A percentile compares a stretch with the other conserved stretches of the same genome.
Conservation (phyloP, 2,113 vertebrate genomes). For the Eulemur rufifrons region DNA sequence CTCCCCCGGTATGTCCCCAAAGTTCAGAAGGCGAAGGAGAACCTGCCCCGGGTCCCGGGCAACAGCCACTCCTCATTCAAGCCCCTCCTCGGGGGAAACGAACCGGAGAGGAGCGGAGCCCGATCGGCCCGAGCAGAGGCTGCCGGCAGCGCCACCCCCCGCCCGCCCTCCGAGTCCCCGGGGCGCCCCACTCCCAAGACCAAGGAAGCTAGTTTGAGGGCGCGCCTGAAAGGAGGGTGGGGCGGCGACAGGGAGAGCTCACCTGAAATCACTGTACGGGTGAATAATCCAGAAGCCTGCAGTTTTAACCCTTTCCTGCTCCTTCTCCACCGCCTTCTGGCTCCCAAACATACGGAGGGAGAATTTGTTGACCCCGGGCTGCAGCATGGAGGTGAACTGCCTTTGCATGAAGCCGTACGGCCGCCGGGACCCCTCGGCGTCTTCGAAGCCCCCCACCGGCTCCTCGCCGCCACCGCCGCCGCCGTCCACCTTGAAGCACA, state of each 20-base stretch:
- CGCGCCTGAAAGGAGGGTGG: neutral
- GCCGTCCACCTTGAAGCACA: slow-evolving; percentile 95
- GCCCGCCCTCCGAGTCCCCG: neutral
- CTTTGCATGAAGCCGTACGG: slow-evolving; percentile 96
- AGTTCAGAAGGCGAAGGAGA: neutral
- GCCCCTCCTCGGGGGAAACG: neutral
- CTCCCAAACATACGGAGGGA: slow-evolving; percentile 99
- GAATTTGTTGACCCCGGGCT: slow-evolving; percentile 99
- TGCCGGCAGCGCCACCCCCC: neutral
- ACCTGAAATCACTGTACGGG: slow-evolving; percentile 99
- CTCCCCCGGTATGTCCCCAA: neutral
- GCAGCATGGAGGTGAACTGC: slow-evolving; percentile 98
- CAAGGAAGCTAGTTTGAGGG: neutral
- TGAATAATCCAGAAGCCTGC: slow-evolving; percentile 99
- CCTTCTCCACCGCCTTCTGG: slow-evolving; percentile 99
- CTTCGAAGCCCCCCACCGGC: slow-evolving; percentile 90
- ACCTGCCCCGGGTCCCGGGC: neutral
- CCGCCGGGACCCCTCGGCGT: slow-evolving; percentile 89
- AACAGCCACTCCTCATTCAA: neutral
- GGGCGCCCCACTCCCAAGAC: neutral
- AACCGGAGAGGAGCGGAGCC: neutral
- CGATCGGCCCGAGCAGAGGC: neutral
- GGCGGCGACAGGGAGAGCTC: slow-evolving; percentile 74
- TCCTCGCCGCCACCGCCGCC: slow-evolving; percentile 84
- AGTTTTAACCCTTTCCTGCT: slow-evolving; percentile 98